A percentile compares a stretch with the other conserved stretches of the same genome.
These are phyloP conservation scores for Holothuria scabra DNA, from an alignment of 53 echinoderm and acorn worm genomes.

Conservation along the genomic window DNA sequence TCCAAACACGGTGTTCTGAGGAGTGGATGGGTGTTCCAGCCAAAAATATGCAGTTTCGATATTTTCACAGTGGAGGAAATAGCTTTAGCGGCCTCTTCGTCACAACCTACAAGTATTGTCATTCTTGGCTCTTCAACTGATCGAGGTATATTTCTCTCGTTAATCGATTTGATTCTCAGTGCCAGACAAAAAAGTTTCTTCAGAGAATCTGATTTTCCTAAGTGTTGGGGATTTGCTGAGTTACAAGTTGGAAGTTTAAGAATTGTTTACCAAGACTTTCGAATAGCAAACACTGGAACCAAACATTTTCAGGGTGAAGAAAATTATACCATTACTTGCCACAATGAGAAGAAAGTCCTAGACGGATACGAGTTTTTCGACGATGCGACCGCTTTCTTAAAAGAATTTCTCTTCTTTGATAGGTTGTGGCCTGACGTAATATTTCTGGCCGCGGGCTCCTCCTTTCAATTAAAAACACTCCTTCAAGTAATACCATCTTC, in stretches of 20 bases:
- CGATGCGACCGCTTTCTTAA: too few species aligned
- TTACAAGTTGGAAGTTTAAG: background rate
- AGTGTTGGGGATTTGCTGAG: slow-evolving; percentile 32
- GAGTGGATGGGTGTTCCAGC: slow-evolving; percentile 25
- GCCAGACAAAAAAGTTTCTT: background rate
- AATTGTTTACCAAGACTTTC: too few species aligned
- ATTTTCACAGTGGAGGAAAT: slow-evolving; percentile 18
- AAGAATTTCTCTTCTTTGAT: too few species aligned
- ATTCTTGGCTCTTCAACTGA: slow-evolving; percentile 25
- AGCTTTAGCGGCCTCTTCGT: background rate
- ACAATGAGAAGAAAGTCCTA: too few species aligned
- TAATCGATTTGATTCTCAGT: background rate
- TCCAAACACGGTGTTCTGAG: background rate
- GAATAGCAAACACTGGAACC: too few species aligned
- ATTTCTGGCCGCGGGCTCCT: too few species aligned
- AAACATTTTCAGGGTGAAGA: too few species aligned
- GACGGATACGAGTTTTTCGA: too few species aligned
- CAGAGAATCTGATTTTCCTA: background rate
- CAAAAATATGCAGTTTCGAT: slow-evolving; percentile 11
- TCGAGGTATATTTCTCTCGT: slow-evolving; percentile 23
- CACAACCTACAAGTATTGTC: background rate
- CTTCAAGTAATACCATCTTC: too few species aligned
- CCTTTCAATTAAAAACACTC: too few species aligned
- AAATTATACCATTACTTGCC: too few species aligned
- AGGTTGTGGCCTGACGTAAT: too few species aligned